These are phyloP conservation scores for Drosophila villosipedis DNA, from an alignment of 2,888 invertebrate genomes.

Conservation along the genomic window DNA sequence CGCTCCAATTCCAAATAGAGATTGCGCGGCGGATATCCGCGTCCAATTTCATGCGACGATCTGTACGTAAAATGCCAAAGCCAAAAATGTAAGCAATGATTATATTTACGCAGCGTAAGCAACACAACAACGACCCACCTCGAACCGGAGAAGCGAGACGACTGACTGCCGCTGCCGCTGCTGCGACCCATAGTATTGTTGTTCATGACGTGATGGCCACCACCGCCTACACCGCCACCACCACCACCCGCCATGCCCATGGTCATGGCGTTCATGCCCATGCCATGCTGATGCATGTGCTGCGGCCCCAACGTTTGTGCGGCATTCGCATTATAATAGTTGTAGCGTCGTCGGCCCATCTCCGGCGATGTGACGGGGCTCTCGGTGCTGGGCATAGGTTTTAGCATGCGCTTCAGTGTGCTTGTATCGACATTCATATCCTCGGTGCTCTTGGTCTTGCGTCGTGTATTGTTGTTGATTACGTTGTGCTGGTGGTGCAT, in stretches of 20 bases:
- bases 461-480: slow-evolving; percentile 91
- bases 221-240: slow-evolving; percentile 84
- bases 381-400: slow-evolving; percentile 96
- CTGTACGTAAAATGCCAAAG: slow-evolving; percentile 78
- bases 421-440: slow-evolving; percentile 90
- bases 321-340: slow-evolving; percentile 87
- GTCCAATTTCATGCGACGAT: slow-evolving; percentile 90
- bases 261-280: slow-evolving; percentile 50
- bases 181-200: slow-evolving; percentile 86
- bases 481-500: slow-evolving; percentile 89
- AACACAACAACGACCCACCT: slow-evolving; percentile 85
- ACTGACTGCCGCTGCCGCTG: slow-evolving; percentile 88
- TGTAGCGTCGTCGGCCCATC: slow-evolving; percentile 93
- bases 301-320: slow-evolving; percentile 86
- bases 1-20: slow-evolving; percentile 93
- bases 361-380: slow-evolving; percentile 96
- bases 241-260: slow-evolving; percentile 70
- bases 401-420: slow-evolving; percentile 96
- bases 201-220: slow-evolving; percentile 87
- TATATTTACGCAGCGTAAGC: not conserved
- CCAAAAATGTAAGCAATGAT: not conserved
- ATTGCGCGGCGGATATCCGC: slow-evolving; percentile 90
- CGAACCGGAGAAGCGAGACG: slow-evolving; percentile 88
- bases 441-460: slow-evolving; percentile 96
- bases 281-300: slow-evolving; percentile 86